These are phyloP conservation scores for Tinamus guttatus DNA, from an alignment of 2,113 vertebrate genomes.

Conservation along the genomic window DNA sequence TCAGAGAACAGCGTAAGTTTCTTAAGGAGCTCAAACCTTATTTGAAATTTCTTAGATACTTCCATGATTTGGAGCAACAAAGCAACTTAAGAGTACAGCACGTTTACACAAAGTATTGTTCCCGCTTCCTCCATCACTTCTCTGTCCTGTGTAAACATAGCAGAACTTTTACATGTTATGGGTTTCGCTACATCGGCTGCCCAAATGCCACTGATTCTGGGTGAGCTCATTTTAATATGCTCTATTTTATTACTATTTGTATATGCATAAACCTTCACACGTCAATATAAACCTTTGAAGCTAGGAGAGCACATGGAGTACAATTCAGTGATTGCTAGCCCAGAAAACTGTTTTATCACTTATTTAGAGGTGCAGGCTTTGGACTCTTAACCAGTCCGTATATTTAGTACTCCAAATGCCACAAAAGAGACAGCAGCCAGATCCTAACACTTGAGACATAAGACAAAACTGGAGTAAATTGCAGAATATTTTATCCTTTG, in stretches of 20 bases:
- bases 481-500: conserved; percentile 1
- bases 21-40: not conserved
- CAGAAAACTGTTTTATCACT: not conserved
- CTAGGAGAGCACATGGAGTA: not conserved
- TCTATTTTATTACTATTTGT: not conserved
- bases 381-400: not conserved
- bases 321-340: not conserved
- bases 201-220: rapidly evolving
- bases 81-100: not conserved
- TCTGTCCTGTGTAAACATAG: not conserved
- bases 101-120: not conserved
- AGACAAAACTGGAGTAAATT: not conserved
- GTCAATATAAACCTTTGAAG: not conserved
- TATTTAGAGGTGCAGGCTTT: not conserved
- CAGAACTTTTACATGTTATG: not conserved
- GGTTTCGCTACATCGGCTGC: not conserved
- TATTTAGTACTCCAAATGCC: not conserved
- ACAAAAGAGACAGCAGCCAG: not conserved
- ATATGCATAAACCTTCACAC: not conserved
- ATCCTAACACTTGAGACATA: not conserved
- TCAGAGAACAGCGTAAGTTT: not conserved
- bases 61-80: not conserved
- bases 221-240: not conserved
- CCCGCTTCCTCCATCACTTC: not conserved
- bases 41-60: not conserved